A percentile compares a stretch with the other conserved stretches of the same genome.
Conservation (phyloP, 2,888 invertebrate genomes). For the Icerya purchasi region DNA sequence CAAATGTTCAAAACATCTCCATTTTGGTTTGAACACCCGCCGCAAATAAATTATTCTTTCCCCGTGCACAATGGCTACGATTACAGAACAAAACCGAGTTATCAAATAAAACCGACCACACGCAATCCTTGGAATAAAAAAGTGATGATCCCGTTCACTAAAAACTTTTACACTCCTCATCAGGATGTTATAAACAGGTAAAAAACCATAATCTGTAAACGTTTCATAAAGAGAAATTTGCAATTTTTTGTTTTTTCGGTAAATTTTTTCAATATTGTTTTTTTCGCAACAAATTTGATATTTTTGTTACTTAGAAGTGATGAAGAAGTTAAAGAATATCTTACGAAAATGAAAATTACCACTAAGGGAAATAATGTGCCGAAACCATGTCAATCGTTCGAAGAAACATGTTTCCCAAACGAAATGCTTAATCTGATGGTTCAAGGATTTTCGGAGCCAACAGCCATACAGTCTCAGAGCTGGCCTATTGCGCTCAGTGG, state of each 20-base stretch:
- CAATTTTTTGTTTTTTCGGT: too few relatives aligned
- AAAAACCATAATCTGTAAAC: too few relatives aligned
- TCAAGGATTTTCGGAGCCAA: slow-evolving; percentile 70
- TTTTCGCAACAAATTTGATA: too few relatives aligned
- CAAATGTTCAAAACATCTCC: background rate
- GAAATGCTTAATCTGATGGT: slow-evolving; percentile 44
- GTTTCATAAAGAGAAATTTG: too few relatives aligned
- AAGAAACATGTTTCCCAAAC: slow-evolving; percentile 68
- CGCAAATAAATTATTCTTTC: background rate
- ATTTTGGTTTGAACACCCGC: background rate
- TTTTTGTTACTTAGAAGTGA: slow-evolving; percentile 26
- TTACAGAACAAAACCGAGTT: background rate
- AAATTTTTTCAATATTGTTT: too few relatives aligned
- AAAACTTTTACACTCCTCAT: background rate
- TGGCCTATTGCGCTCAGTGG: slow-evolving; percentile 91
- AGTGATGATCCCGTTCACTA: background rate
- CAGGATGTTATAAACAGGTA: background rate
- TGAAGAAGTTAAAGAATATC: slow-evolving; percentile 52
- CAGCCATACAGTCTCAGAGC: slow-evolving; percentile 84
- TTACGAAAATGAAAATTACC: slow-evolving; percentile 62
- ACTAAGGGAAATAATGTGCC: slow-evolving; percentile 66
- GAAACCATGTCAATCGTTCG: slow-evolving; percentile 65
- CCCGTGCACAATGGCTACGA: background rate
- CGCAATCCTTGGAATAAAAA: background rate
- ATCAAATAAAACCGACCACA: background rate